These are phyloP conservation scores for Anguilla megastoma DNA, from an alignment of 2,797 vertebrate genomes.

Conservation along the genomic window DNA sequence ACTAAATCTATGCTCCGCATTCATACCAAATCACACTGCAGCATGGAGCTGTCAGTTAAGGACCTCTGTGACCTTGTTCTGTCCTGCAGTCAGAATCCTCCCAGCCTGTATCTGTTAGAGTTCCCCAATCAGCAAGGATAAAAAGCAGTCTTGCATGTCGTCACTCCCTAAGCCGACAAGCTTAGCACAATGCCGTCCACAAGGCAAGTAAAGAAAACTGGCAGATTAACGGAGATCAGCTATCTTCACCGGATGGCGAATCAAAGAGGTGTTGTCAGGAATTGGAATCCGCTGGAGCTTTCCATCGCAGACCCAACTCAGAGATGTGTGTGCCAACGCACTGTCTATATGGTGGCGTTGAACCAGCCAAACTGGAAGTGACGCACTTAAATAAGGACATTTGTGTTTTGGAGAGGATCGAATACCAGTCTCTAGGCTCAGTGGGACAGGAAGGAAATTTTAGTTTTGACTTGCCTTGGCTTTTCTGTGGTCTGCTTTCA, in stretches of 20 bases:
- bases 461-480: not conserved
- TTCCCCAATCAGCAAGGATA: constrained; percentile 27
- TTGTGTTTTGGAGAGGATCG: constrained; percentile 53
- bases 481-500: not conserved
- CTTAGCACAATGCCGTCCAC: constrained; percentile 1
- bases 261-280: constrained; percentile 71
- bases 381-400: constrained; percentile 51
- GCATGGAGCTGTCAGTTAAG: constrained; percentile 16
- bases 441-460: constrained; percentile 1
- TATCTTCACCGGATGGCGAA: constrained; percentile 71
- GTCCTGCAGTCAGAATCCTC: constrained; percentile 19
- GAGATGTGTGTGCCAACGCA: constrained; percentile 21
- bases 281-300: constrained; percentile 61
- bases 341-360: constrained; percentile 57
- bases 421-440: not conserved
- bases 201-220: constrained; percentile 37
- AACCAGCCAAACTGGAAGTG: constrained; percentile 60
- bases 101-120: constrained; percentile 37
- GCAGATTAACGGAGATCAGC: constrained; percentile 69
- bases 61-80: constrained; percentile 36
- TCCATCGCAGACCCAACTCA: constrained; percentile 47
- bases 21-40: constrained; percentile 15
- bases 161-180: constrained; percentile 37
- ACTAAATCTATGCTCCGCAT: constrained; percentile 9
- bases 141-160: constrained; percentile 38